Conservation (phyloP, 2,113 vertebrate genomes). For the Motacilla alba region DNA sequence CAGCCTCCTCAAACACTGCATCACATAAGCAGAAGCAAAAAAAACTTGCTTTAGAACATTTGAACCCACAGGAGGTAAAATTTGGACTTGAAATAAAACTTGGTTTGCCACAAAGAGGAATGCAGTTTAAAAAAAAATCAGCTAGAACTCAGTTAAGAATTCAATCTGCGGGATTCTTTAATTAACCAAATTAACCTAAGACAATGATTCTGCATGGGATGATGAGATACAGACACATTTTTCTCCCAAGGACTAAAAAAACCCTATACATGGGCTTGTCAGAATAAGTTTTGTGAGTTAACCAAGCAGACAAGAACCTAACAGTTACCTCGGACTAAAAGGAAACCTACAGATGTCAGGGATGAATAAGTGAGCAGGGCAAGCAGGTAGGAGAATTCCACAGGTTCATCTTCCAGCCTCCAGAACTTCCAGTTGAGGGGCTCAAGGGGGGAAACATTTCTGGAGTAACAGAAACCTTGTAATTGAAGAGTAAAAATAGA, state of each 20-base stretch:
- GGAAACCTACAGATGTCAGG: neutral
- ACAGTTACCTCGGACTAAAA: neutral
- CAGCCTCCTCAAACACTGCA: neutral
- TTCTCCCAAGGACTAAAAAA: neutral
- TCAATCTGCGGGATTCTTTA: neutral
- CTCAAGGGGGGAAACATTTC: neutral
- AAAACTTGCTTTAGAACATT: neutral
- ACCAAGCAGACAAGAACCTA: neutral
- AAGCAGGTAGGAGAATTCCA: neutral
- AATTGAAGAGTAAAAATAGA: neutral
- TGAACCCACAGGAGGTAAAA: neutral
- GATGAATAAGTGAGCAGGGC: neutral
- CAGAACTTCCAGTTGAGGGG: neutral
- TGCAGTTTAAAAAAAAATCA: neutral
- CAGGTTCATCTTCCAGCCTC: neutral
- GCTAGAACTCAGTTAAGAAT: neutral
- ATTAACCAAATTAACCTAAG: neutral
- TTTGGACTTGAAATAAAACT: neutral
- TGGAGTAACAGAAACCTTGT: neutral
- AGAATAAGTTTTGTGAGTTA: neutral
- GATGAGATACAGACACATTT: neutral
- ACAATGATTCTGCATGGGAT: neutral
- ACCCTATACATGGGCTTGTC: neutral
- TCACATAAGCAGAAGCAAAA: neutral
- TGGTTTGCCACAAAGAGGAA: neutral